Conservation (phyloP, 2,888 invertebrate genomes). For the Conistra vaccinii region DNA sequence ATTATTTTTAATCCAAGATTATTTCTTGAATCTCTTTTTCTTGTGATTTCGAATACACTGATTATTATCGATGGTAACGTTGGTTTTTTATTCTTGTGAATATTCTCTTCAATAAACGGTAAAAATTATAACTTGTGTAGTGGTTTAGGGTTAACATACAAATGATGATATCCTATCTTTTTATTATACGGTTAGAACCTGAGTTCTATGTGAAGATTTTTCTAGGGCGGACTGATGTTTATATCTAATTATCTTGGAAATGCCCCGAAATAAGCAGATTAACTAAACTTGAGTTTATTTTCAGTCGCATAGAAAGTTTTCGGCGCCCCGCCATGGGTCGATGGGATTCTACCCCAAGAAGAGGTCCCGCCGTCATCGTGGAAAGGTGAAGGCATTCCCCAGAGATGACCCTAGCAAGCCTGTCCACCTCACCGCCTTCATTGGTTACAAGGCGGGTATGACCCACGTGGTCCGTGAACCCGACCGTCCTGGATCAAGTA, state of each 20-base stretch:
- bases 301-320: conserved; percentile 99
- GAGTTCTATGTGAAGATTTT: conserved; percentile 92
- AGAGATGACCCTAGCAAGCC: conserved; percentile 99
- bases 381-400: conserved; percentile 99
- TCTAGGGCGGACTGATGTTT: conserved; percentile 94
- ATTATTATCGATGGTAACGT: neutral
- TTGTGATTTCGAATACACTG: neutral
- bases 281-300: conserved; percentile 70
- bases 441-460: conserved; percentile 99
- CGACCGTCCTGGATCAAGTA: conserved; percentile 99
- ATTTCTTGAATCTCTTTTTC: neutral
- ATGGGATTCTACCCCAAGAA: conserved; percentile 99
- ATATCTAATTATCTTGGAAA: no score
- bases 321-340: conserved; percentile 99
- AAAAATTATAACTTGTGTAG: neutral
- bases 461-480: conserved; percentile 99
- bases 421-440: conserved; percentile 99
- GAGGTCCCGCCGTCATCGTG: conserved; percentile 98
- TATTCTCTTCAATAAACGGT: conserved; percentile 4
- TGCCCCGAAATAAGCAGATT: neutral
- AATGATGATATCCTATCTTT: conserved; percentile 92
- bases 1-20: conserved; percentile 31
- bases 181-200: conserved; percentile 93
- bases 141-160: conserved; percentile 70
- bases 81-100: neutral